A percentile compares a stretch with the other conserved stretches of the same genome.
Conservation (phyloP, 2,888 invertebrate species). For the Pachliopta kotzebuea region DNA sequence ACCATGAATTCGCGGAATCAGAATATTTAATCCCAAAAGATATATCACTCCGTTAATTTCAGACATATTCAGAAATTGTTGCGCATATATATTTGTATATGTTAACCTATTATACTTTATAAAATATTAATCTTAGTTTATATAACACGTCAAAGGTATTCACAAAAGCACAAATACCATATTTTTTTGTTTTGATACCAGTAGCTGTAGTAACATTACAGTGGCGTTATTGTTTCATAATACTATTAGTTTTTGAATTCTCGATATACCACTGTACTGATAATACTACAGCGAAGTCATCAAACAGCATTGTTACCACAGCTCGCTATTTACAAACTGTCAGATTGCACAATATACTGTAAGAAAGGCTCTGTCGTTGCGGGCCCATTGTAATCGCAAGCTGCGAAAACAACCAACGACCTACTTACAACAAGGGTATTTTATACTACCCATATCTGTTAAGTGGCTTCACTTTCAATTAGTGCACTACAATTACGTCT, state of each 20-base stretch:
- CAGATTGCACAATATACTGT: constrained; percentile 44
- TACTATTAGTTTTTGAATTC: constrained; percentile 14
- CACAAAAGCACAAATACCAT: no score
- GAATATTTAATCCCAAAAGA: not conserved
- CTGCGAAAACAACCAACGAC: constrained; percentile 40
- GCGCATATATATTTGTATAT: no score
- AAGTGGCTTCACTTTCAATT: constrained; percentile 12
- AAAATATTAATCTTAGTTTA: no score
- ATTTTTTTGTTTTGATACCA: not conserved
- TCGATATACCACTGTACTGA: constrained; percentile 23
- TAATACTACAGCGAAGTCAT: constrained; percentile 42
- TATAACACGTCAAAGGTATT: no score
- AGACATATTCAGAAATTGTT: no score
- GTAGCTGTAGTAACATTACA: not conserved
- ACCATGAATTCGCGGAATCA: not conserved
- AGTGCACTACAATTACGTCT: constrained; percentile 9
- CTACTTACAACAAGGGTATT: constrained; percentile 23
- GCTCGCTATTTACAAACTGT: constrained; percentile 52
- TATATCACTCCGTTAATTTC: not conserved
- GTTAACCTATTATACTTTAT: no score
- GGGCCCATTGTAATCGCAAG: constrained; percentile 31
- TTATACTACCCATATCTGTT: constrained; percentile 14
- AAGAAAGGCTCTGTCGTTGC: constrained; percentile 34
- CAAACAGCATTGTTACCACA: constrained; percentile 52
- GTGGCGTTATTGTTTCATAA: constrained; percentile 18